Conservation (phyloP, 1,140 invertebrate genomes). For the Telenomus remus region DNA sequence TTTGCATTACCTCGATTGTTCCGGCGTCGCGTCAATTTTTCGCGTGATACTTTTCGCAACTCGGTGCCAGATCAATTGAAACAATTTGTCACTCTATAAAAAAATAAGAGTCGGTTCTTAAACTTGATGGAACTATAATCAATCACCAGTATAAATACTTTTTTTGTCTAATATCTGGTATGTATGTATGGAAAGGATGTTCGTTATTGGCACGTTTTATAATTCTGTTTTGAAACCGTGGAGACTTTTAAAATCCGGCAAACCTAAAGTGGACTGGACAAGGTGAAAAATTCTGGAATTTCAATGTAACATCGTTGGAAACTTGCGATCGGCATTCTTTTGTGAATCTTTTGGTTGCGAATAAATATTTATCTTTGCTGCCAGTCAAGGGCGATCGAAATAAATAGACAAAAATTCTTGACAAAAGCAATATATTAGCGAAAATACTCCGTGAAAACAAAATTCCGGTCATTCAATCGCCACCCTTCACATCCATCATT, state of each 20-base stretch:
- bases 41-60: no score
- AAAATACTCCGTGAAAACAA: slow-evolving; percentile 17
- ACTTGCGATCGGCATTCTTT: slow-evolving; percentile 58
- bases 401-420: slow-evolving; percentile 19
- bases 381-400: slow-evolving; percentile 17
- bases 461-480: slow-evolving; percentile 30
- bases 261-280: no score
- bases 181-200: no score
- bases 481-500: neutral
- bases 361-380: slow-evolving; percentile 60
- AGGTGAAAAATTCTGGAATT: no score
- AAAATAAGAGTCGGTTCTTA: no score
- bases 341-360: slow-evolving; percentile 59
- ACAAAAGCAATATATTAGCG: slow-evolving; percentile 10
- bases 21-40: slow-evolving; percentile 2
- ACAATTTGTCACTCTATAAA: no score
- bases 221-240: no score
- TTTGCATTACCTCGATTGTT: slow-evolving; percentile 34
- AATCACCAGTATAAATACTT: no score
- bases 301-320: slow-evolving; percentile 61
- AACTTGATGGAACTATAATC: no score
- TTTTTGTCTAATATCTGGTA: no score
- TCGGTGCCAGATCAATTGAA: neutral
- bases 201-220: no score
- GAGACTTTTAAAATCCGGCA: no score